Evolutionary conservation across 2,888 invertebrate species (phyloP), one percentile per base, ranked within the genome.

Genomic region (Chouioia cunea): DNA sequence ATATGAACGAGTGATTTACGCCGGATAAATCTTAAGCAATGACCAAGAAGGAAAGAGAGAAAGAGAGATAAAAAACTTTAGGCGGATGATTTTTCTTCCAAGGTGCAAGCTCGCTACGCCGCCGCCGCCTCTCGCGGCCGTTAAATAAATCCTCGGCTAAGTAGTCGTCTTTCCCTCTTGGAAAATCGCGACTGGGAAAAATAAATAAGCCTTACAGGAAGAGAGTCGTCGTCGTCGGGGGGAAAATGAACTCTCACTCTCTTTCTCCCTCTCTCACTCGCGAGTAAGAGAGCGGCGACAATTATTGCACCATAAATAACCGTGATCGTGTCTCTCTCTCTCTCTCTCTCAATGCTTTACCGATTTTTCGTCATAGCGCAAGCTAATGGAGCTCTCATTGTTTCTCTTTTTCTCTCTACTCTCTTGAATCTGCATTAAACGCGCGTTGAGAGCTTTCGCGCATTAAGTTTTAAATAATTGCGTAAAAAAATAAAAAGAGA

Each of bases 231-330:
- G 43, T 10, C 46, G 47, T 15, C 8, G n/a, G 4, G 23, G 23
- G 53, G n/a, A 52, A 65, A 65, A 66, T 65, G 73, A 75, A 72
- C 69, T 71, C 43, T 53, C n/a, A n/a, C n/a, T n/a, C n/a, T n/a
- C n/a, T n/a, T n/a, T n/a, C n/a, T n/a, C n/a, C n/a, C n/a, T n/a
- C n/a, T n/a, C n/a, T n/a, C n/a, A n/a, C 71, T 27, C 27, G 27
- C 27, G 27, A 6, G 27, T 6, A 6, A 58, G 56, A 27, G 20
- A 46, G 4, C 48, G 56, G 50, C 36, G 74, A 70, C 74, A 63
- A 73, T 75, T 75, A 75, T 74, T 74, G 62, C 71, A 57, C 73
- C 64, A 74, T 75, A 75, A 75, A 75, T 74, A 73, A 73, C 65
- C 56, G 62, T 57, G 22, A 43, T 44, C 47, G n/a, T 54, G 63